Evolutionary conservation across 2,888 invertebrate species (phyloP).

Genomic region (Eubasilissa splendida): DNA sequence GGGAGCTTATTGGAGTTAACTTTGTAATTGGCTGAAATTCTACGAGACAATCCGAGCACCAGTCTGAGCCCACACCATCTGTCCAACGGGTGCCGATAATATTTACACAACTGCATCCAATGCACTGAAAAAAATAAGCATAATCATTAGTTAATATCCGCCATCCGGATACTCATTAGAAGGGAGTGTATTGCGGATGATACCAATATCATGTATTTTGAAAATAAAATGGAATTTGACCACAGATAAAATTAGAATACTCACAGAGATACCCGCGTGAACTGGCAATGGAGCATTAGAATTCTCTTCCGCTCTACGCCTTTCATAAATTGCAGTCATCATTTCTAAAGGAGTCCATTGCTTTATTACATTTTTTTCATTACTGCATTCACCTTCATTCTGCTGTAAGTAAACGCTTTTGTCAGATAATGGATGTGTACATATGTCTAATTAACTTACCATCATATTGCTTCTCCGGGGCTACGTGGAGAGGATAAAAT

Average conservation of each 20-base stretch:
- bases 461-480: no score
- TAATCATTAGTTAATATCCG: no score
- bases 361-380: slow-evolving; percentile 16
- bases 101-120: slow-evolving; percentile 50
- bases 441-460: no score
- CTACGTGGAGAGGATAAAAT: no score
- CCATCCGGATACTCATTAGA: no score
- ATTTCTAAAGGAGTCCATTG: slow-evolving; percentile 56
- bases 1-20: slow-evolving; percentile 49
- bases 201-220: no score
- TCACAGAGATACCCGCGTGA: slow-evolving; percentile 52
- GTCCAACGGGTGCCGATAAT: slow-evolving; percentile 57
- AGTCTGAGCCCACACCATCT: slow-evolving; percentile 53
- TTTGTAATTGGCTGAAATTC: slow-evolving; percentile 54
- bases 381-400: slow-evolving; percentile 26
- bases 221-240: no score
- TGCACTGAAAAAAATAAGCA: slow-evolving; percentile 51
- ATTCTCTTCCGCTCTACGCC: slow-evolving; percentile 53
- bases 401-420: slow-evolving; percentile 6
- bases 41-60: slow-evolving; percentile 57
- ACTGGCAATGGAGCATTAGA: slow-evolving; percentile 39
- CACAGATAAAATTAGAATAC: neutral
- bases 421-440: no score
- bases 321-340: slow-evolving; percentile 55
- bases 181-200: no score